phyloP scores from a whole-genome alignment of 2,113 vertebrate species.

The Trinectes maculatus region DNA sequence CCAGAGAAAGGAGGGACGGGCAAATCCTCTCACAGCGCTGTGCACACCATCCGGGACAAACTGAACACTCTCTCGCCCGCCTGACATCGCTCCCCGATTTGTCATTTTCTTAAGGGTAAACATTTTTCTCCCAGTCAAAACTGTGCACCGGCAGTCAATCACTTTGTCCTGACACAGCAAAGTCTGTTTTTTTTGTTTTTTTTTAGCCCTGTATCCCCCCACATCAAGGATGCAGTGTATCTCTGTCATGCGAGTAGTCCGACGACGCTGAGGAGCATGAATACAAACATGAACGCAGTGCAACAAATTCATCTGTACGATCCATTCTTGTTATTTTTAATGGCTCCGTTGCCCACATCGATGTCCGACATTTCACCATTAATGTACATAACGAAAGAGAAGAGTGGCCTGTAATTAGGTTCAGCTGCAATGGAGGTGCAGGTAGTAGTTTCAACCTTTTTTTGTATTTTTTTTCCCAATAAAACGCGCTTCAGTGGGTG shows the following conservation, averaged over 20 bases:
- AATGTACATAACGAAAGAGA: constrained; percentile 38
- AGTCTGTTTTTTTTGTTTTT: not conserved
- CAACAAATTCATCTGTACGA: constrained; percentile 35
- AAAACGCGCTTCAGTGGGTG: constrained; percentile 5
- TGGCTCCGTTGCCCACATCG: constrained; percentile 33
- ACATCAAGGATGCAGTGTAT: not conserved
- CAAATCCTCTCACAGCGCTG: constrained; percentile 46
- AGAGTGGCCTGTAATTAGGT: constrained; percentile 51
- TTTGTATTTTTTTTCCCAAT: constrained; percentile 25
- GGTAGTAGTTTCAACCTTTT: constrained; percentile 15
- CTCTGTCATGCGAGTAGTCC: not conserved
- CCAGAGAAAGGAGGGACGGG: constrained; percentile 33
- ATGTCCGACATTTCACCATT: constrained; percentile 29
- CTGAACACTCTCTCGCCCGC: constrained; percentile 24
- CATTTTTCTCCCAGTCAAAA: constrained; percentile 13
- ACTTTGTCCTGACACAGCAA: not conserved
- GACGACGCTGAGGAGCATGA: not conserved
- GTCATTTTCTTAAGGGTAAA: constrained; percentile 28
- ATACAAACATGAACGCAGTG: constrained; percentile 12
- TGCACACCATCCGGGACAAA: constrained; percentile 38
- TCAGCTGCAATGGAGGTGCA: constrained; percentile 12
- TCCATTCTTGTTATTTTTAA: constrained; percentile 28
- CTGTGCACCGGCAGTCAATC: constrained; percentile 5
- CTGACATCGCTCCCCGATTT: constrained; percentile 32
- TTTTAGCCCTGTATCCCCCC: too few relatives aligned